These are phyloP conservation scores for Halichoeres trimaculatus DNA, from an alignment of 2,113 vertebrate genomes.

Conservation along the genomic window DNA sequence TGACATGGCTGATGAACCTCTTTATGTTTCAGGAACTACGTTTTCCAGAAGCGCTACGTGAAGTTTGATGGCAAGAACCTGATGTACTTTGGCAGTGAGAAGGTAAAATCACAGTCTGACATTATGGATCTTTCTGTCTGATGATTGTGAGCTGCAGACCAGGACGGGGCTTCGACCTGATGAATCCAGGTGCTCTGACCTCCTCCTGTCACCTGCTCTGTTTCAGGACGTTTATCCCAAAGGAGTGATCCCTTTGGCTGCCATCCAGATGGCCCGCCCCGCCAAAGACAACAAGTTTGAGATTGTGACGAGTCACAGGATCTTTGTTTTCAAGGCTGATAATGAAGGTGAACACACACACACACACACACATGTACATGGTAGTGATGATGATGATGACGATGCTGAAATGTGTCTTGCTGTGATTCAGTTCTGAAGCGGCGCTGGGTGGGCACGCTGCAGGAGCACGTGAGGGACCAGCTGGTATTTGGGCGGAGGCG, in stretches of 20 bases:
- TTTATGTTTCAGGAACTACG: constrained; percentile 89
- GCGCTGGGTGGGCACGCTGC: constrained; percentile 90
- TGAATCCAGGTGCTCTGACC: not conserved
- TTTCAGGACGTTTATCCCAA: constrained; percentile 94
- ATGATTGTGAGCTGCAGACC: too few species aligned
- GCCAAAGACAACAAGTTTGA: constrained; percentile 98
- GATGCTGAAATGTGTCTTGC: not conserved
- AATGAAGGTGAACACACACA: constrained; percentile 87
- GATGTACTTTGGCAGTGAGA: constrained; percentile 95
- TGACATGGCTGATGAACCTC: not conserved
- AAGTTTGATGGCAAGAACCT: constrained; percentile 94
- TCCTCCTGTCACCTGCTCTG: not conserved
- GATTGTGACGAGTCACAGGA: constrained; percentile 91
- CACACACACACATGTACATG: not conserved
- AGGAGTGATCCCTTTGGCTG: constrained; percentile 92
- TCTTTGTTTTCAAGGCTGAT: constrained; percentile 94
- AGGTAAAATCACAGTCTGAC: constrained; percentile 81
- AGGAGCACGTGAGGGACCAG: constrained; percentile 89
- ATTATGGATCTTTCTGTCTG: too few species aligned
- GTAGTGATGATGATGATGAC: not conserved
- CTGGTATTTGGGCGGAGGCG: constrained; percentile 84
- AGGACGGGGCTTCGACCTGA: too few species aligned
- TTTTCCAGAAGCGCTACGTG: constrained; percentile 96
- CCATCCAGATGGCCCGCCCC: constrained; percentile 91
- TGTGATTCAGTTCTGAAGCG: constrained; percentile 85